These are phyloP conservation scores for Euclidia mi DNA, from an alignment of 2,888 invertebrate species.

Conservation along the genomic window DNA sequence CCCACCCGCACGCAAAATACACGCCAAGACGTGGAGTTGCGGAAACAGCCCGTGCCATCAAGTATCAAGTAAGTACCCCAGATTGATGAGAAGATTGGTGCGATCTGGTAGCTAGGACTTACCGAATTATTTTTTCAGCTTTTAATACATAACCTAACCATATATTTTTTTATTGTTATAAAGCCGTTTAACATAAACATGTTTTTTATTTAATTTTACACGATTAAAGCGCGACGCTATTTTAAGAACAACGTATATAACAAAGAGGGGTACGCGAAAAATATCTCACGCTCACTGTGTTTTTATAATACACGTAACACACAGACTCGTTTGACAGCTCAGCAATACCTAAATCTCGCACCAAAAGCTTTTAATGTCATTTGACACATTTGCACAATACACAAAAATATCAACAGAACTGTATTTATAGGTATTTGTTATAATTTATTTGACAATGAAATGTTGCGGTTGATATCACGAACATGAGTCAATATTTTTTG, in stretches of 20 bases:
- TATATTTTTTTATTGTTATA: no score
- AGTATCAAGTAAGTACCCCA: no score
- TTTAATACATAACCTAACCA: no score
- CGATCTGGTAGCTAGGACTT: no score
- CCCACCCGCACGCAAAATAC: no score
- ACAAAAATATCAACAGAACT: conserved; percentile 22
- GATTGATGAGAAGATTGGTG: no score
- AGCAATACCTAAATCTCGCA: neutral
- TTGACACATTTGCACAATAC: conserved; percentile 12
- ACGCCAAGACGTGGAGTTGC: no score
- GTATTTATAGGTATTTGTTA: conserved; percentile 27
- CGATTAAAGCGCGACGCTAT: conserved; percentile 23
- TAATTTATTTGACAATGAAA: conserved; percentile 21
- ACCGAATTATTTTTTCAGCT: no score
- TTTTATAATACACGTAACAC: neutral
- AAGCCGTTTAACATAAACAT: no score
- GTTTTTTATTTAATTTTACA: conserved; percentile 63
- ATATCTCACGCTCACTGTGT: neutral
- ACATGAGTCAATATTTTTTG: conserved; percentile 28
- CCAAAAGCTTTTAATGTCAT: conserved; percentile 2
- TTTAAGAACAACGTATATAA: neutral
- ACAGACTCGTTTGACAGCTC: conserved; percentile 2
- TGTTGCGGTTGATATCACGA: conserved; percentile 21
- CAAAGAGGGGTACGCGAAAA: neutral
- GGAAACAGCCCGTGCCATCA: no score